phyloP scores from a whole-genome alignment of 2,113 vertebrate genomes.

The Speoplatyrhinus poulsoni region DNA sequence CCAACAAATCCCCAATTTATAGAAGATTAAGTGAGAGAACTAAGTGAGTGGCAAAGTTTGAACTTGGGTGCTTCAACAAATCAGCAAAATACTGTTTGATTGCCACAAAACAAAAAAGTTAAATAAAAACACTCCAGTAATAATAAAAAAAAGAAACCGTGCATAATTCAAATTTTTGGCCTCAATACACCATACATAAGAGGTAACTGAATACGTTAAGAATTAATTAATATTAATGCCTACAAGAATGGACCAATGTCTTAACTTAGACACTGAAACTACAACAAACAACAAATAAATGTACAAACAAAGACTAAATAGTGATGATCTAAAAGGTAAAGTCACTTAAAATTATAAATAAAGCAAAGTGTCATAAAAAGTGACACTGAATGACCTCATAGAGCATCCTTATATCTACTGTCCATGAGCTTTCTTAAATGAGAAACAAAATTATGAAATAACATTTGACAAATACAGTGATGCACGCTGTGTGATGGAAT shows the following conservation, averaged over 20 bases:
- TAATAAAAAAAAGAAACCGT: slow-evolving; percentile 1
- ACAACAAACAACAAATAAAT: not conserved
- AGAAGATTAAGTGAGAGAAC: too few species aligned
- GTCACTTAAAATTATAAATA: not conserved
- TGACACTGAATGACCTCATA: not conserved
- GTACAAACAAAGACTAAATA: not conserved
- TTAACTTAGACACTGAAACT: not conserved
- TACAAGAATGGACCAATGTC: not conserved
- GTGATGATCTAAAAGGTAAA: not conserved
- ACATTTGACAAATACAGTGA: not conserved
- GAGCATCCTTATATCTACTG: not conserved
- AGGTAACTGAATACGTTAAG: not conserved
- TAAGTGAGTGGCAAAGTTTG: too few species aligned
- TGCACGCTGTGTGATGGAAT: not conserved
- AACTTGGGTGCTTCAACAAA: not conserved
- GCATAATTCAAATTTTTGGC: slow-evolving; percentile 16
- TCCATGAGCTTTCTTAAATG: too few species aligned
- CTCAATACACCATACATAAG: not conserved
- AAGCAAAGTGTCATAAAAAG: not conserved
- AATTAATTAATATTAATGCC: not conserved
- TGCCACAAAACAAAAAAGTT: slow-evolving; percentile 13
- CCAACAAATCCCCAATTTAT: not conserved
- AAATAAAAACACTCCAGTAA: not conserved
- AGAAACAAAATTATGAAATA: not conserved
- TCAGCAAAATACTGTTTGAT: slow-evolving; percentile 21